Evolutionary conservation across 2,797 vertebrate species (phyloP).

Genomic region (Anabacerthia variegaticeps): DNA sequence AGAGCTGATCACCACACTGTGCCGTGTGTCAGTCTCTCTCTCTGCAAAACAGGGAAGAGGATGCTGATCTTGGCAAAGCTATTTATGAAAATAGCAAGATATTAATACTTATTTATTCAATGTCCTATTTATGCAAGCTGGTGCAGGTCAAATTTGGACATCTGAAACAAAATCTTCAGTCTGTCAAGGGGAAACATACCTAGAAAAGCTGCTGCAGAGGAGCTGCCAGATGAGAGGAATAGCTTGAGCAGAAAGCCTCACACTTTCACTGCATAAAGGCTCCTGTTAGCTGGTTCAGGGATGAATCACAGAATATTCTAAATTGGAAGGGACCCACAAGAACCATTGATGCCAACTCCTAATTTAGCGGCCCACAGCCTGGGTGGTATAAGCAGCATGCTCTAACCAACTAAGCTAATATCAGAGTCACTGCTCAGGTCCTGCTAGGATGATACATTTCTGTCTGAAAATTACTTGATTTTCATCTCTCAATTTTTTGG

Average conservation of each 20-base stretch:
- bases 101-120: not conserved
- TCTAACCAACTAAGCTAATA: not conserved
- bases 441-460: not conserved
- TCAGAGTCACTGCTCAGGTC: not conserved
- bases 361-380: not conserved
- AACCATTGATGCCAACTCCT: not conserved
- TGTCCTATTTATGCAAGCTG: not conserved
- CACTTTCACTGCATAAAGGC: not conserved
- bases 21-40: not conserved
- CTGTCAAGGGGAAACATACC: not conserved
- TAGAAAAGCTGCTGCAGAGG: not conserved
- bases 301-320: not conserved
- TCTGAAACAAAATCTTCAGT: not conserved
- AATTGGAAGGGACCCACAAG: not conserved
- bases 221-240: not conserved
- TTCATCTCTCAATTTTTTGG: not conserved
- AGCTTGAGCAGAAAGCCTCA: not conserved
- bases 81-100: not conserved
- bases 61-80: not conserved
- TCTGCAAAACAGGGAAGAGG: not conserved
- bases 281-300: not conserved
- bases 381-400: not conserved
- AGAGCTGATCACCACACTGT: not conserved
- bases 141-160: not conserved
- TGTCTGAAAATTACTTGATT: not conserved